phyloP scores from a whole-genome alignment of 2,113 vertebrate species.

The Chroicocephalus ridibundus region DNA sequence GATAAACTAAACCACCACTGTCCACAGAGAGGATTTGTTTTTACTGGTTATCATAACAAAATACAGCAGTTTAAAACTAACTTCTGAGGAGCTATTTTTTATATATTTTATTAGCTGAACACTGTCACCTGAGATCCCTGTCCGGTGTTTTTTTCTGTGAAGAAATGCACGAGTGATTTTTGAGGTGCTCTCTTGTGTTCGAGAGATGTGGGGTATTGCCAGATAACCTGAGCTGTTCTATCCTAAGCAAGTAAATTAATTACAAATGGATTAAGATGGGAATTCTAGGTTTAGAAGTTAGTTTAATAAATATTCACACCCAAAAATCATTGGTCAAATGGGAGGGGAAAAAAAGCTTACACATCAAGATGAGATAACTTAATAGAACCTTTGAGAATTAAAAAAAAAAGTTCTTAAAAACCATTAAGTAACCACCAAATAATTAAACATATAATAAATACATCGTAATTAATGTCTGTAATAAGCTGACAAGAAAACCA shows the following conservation, averaged over 20 bases:
- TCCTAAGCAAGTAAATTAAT: background rate
- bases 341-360: background rate
- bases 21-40: background rate
- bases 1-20: background rate
- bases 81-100: background rate
- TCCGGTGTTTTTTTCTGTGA: background rate
- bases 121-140: background rate
- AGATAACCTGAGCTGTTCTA: background rate
- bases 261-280: background rate
- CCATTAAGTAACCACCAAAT: background rate
- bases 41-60: background rate
- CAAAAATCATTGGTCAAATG: background rate
- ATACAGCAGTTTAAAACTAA: background rate
- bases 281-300: background rate
- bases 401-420: background rate
- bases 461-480: background rate
- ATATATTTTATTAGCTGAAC: background rate
- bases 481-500: slow-evolving; percentile 4
- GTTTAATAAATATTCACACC: background rate
- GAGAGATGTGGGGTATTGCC: background rate
- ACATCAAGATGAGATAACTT: background rate
- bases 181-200: background rate
- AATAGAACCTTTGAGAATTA: background rate
- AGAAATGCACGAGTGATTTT: background rate
- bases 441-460: background rate